Evolutionary conservation across 2,113 vertebrate species (phyloP).

Genomic region (Brachyistius frenatus): DNA sequence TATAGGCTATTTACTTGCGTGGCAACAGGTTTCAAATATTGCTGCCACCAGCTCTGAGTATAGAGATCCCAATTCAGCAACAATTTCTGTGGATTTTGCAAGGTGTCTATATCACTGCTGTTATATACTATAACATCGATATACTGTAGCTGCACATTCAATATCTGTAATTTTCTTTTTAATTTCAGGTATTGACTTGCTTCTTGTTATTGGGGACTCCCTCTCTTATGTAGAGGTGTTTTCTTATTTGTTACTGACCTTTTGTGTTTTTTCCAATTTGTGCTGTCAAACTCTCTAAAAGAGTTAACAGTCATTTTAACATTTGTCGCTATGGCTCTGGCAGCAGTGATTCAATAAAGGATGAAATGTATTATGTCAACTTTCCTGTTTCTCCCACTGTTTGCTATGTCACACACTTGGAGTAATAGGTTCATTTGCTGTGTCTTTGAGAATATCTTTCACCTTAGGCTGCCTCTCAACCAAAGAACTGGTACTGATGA

Average conservation of each 20-base stretch:
- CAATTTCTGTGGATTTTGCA: background rate
- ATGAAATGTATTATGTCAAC: constrained; percentile 13
- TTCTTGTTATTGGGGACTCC: no score
- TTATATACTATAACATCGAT: no score
- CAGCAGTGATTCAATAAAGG: constrained; percentile 16
- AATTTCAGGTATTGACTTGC: no score
- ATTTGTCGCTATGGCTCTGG: background rate
- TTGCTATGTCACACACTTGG: constrained; percentile 17
- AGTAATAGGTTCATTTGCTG: constrained; percentile 9
- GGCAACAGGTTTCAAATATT: constrained; percentile 28
- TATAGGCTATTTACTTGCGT: constrained; percentile 2
- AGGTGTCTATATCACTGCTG: background rate
- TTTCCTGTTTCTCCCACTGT: constrained; percentile 11
- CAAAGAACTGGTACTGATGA: background rate
- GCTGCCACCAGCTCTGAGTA: background rate
- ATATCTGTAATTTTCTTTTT: no score
- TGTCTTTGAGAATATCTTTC: constrained; percentile 13
- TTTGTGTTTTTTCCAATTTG: no score
- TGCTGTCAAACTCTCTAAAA: constrained; percentile 8
- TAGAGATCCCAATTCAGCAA: background rate
- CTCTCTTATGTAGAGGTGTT: no score
- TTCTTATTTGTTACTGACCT: no score
- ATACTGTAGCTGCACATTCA: no score
- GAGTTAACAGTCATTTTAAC: constrained; percentile 11
- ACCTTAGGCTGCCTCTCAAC: constrained; percentile 18